phyloP scores from a whole-genome alignment of 1,140 invertebrate species.

The Danaus plexippus region DNA sequence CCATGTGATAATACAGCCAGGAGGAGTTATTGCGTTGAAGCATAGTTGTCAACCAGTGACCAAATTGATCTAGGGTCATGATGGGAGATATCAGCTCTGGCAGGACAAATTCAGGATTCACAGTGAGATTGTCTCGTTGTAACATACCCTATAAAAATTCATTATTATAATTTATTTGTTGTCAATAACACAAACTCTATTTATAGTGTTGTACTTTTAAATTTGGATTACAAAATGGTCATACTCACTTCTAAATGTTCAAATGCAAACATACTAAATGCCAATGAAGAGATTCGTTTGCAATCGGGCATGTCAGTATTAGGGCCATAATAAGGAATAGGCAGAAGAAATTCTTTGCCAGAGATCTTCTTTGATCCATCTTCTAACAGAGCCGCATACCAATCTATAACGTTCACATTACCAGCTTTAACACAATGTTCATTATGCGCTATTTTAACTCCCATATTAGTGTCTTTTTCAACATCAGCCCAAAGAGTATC shows the following conservation, averaged over 20 bases:
- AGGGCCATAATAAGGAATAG: constrained; percentile 34
- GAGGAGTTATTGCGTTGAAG: constrained; percentile 81
- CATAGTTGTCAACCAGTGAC: constrained; percentile 76
- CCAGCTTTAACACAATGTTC: constrained; percentile 78
- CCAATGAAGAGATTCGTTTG: constrained; percentile 74
- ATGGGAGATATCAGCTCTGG: constrained; percentile 75
- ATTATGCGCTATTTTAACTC: constrained; percentile 77
- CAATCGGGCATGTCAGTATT: constrained; percentile 77
- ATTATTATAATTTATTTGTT: background rate
- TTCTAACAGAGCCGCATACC: constrained; percentile 77
- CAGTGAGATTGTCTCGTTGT: constrained; percentile 75
- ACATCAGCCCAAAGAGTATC: constrained; percentile 76
- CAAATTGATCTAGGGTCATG: constrained; percentile 78
- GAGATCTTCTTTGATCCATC: constrained; percentile 62
- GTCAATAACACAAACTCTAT: too few species aligned
- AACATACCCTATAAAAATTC: constrained; percentile 72
- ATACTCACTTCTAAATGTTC: constrained; percentile 82
- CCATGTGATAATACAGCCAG: constrained; percentile 89
- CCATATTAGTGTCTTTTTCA: constrained; percentile 75
- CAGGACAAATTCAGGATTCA: constrained; percentile 77
- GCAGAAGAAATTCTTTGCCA: constrained; percentile 34
- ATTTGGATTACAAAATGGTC: too few species aligned
- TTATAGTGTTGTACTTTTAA: too few species aligned
- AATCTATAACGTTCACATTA: constrained; percentile 76
- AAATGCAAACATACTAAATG: constrained; percentile 84